Evolutionary conservation across 2,888 invertebrate genomes (phyloP).

Genomic region (Clistopyga incitator): DNA sequence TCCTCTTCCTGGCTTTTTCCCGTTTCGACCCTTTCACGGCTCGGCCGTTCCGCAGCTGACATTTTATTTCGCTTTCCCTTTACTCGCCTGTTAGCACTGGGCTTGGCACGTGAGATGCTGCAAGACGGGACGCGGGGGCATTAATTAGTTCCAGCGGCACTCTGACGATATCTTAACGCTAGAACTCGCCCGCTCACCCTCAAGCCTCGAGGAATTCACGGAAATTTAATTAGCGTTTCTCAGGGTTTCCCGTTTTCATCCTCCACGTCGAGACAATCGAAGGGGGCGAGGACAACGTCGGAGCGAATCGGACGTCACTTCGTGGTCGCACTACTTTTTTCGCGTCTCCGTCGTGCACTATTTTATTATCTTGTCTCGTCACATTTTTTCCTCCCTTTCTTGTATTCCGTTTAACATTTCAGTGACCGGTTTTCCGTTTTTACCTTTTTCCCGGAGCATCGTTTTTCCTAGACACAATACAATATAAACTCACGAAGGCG

Average conservation of each 20-base stretch:
- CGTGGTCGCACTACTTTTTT: constrained; percentile 10
- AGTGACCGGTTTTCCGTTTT: neutral
- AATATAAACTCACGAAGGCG: neutral
- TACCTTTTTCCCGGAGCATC: neutral
- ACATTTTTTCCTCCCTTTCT: neutral
- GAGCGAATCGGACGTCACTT: constrained; percentile 7
- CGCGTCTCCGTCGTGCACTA: neutral
- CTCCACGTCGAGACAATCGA: constrained; percentile 19
- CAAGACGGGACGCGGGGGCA: constrained; percentile 30
- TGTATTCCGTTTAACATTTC: neutral
- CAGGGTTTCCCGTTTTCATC: neutral
- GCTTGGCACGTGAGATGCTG: constrained; percentile 1
- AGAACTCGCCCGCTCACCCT: constrained; percentile 23
- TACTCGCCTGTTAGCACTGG: constrained; percentile 34
- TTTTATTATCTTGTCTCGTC: constrained; percentile 11
- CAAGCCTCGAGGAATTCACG: constrained; percentile 39
- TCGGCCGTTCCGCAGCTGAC: constrained; percentile 35
- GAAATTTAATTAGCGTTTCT: constrained; percentile 62
- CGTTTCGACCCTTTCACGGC: constrained; percentile 7
- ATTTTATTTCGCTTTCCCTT: constrained; percentile 56
- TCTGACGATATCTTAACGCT: constrained; percentile 57
- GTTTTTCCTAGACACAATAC: neutral
- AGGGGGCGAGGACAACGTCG: neutral
- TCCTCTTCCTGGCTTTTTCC: constrained; percentile 5
- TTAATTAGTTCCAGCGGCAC: constrained; percentile 54